Base-by-base conservation (phyloP, 1,140 invertebrate genomes). In the Temnothorax longispinosus region DNA sequence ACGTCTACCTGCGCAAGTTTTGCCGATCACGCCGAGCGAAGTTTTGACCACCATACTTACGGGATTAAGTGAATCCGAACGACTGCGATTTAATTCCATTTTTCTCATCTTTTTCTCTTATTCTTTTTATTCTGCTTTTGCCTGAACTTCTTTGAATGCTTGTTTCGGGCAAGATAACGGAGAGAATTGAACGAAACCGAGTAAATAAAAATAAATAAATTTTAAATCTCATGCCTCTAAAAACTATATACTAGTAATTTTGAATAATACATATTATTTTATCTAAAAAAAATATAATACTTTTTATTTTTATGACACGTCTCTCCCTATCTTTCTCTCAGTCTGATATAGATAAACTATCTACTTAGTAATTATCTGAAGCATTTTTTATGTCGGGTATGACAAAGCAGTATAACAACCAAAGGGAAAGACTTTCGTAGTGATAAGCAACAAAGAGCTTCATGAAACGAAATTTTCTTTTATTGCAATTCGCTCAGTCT, bases 61-160 rank as follows among this genome's bases (percentile, higher is more conserved):
- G 13, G 13, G 76, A 78, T 67, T 52, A 67, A 52, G 35, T 21
- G 47, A 52, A 50, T 54, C 35, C 60, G n/a, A 80, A 80, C n/a
- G 35, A 18, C 32, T 54, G 62, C 64, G 35, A 81, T 81, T 81
- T 54, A 69, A 80, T 80, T 80, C 13, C 0, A 80, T 69, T 67
- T 80, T 80, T 52, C 15, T 52, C 7, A 8, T 52, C 13, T 76
- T 52, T 76, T 52, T 38, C 1, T 50, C 6, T 50, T 21, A 64
- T 47, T 47, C 21, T 52, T 10, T 8, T 52, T 67, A 18, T 38
- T 38, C 44, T n/a, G 2, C 5, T 44, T 21, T 54, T 27, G 13
- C 1, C 15, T 27, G 2, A 41, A 58, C 3, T 75, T 38, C 1
- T 75, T 38, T 5, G 56, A 74, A 74, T 56, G 18, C n/a, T 74